A percentile compares a stretch with the other conserved stretches of the same genome.
Evolutionary conservation across 2,888 invertebrate genomes (phyloP).

Genomic region (Merodon equestris): DNA sequence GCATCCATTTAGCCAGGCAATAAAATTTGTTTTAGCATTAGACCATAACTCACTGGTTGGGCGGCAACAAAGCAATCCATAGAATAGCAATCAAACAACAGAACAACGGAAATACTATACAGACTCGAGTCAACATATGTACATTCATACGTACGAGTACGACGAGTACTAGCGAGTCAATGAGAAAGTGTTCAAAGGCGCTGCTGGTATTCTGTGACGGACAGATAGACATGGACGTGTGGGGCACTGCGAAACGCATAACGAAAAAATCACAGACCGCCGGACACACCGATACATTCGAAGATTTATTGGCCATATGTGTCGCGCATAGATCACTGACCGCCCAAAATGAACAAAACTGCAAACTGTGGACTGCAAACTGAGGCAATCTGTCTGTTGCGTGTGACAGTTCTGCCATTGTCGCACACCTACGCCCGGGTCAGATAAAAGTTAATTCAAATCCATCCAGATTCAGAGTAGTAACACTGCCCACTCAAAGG

Average conservation of each 20-base stretch:
- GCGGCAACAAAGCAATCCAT: conserved; percentile 22
- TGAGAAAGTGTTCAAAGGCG: conserved; percentile 62
- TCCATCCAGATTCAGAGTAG: conserved; percentile 35
- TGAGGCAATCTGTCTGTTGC: conserved; percentile 50
- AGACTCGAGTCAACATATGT: too few relatives aligned
- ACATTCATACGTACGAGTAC: too few relatives aligned
- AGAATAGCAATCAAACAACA: background rate
- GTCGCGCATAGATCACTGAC: conserved; percentile 66
- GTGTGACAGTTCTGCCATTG: too few relatives aligned
- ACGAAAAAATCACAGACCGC: conserved; percentile 21
- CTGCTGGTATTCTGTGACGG: conserved; percentile 57
- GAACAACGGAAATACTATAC: background rate
- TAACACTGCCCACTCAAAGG: conserved; percentile 48
- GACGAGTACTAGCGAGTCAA: conserved; percentile 26
- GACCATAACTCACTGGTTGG: conserved; percentile 60
- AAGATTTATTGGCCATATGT: conserved; percentile 64
- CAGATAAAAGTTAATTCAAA: conserved; percentile 67
- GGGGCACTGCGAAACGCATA: conserved; percentile 59
- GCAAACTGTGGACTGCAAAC: conserved; percentile 4
- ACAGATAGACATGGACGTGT: conserved; percentile 32
- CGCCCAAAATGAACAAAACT: conserved; percentile 27
- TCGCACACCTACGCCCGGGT: conserved; percentile 58
- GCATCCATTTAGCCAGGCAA: conserved; percentile 63
- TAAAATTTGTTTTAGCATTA: conserved; percentile 67
- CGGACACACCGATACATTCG: conserved; percentile 48